These are phyloP conservation scores for Laodelphax striatellus DNA, from an alignment of 1,140 invertebrate species.

Conservation along the genomic window DNA sequence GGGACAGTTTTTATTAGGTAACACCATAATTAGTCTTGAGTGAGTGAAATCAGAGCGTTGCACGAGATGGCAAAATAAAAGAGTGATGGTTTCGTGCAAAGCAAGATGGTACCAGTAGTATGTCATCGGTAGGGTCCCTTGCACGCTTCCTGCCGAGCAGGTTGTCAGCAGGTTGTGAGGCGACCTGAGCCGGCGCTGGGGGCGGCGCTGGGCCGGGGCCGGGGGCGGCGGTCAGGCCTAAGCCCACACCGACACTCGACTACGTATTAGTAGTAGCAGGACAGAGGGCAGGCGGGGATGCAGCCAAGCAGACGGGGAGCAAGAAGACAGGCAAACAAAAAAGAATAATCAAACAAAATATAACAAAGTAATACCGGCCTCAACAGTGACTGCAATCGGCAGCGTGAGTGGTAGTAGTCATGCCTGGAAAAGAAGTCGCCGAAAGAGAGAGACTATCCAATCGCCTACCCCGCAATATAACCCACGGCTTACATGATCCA, in stretches of 20 bases:
- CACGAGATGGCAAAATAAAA: slow-evolving; percentile 18
- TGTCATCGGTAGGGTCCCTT: slow-evolving; percentile 70
- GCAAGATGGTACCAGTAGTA: slow-evolving; percentile 78
- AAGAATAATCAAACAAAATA: slow-evolving; percentile 32
- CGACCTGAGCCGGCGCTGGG: slow-evolving; percentile 53
- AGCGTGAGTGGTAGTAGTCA: slow-evolving; percentile 1
- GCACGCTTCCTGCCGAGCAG: slow-evolving; percentile 69
- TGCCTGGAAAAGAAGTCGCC: slow-evolving; percentile 12
- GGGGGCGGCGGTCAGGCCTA: slow-evolving; percentile 28
- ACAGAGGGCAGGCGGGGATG: slow-evolving; percentile 27
- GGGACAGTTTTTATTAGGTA: too few relatives aligned
- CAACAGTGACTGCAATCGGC: slow-evolving; percentile 3
- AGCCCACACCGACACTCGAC: slow-evolving; percentile 28
- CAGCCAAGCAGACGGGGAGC: slow-evolving; percentile 43
- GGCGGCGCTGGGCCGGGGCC: slow-evolving; percentile 37
- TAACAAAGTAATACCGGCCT: slow-evolving; percentile 21
- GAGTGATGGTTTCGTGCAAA: slow-evolving; percentile 29
- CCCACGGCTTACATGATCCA: too few relatives aligned
- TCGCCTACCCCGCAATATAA: too few relatives aligned
- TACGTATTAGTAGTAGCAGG: slow-evolving; percentile 30
- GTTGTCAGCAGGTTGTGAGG: slow-evolving; percentile 77
- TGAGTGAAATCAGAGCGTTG: slow-evolving; percentile 35
- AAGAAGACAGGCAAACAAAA: slow-evolving; percentile 37
- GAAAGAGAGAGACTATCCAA: not conserved
- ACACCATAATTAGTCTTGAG: slow-evolving; percentile 9